Evolutionary conservation across 1,140 invertebrate species (phyloP).

Genomic region (Caenorhabditis remanei): DNA sequence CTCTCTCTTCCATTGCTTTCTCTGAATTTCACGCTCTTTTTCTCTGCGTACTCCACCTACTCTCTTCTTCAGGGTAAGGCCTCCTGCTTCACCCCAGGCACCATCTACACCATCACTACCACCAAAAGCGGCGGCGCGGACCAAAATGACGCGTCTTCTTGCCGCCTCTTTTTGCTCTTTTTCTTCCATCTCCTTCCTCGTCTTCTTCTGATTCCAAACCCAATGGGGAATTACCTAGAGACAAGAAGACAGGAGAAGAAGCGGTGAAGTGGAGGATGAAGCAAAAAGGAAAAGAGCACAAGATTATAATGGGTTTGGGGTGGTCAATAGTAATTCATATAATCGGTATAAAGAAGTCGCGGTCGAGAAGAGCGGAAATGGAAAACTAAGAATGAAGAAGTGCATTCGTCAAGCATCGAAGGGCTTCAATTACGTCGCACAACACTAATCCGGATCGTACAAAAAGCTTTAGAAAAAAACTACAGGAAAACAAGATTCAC

Average conservation of each 20-base stretch:
- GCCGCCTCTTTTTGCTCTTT: slow-evolving; percentile 4
- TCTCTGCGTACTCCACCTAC: slow-evolving; percentile 28
- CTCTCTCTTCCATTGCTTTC: slow-evolving; percentile 14
- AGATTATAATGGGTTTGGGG: slow-evolving; percentile 19
- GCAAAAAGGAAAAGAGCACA: slow-evolving; percentile 4
- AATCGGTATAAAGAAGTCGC: slow-evolving; percentile 37
- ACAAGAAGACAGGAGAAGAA: not conserved
- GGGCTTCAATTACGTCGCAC: slow-evolving; percentile 50
- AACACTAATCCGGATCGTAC: slow-evolving; percentile 52
- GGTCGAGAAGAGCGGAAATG: slow-evolving; percentile 1
- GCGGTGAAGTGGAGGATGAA: slow-evolving; percentile 4
- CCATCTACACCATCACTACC: not conserved
- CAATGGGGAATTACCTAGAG: slow-evolving; percentile 57
- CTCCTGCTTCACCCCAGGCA: slow-evolving; percentile 29
- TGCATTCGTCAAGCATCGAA: slow-evolving; percentile 16
- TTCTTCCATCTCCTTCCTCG: not conserved
- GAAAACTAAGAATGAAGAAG: slow-evolving; percentile 40
- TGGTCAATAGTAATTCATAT: slow-evolving; percentile 8
- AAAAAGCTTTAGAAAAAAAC: slow-evolving; percentile 30
- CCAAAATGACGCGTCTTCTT: slow-evolving; percentile 40
- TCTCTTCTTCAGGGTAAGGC: slow-evolving; percentile 36
- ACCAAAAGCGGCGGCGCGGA: slow-evolving; percentile 33
- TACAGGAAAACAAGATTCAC: slow-evolving; percentile 36
- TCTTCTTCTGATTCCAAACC: not conserved
- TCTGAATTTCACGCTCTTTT: slow-evolving; percentile 54